Evolutionary conservation across 2,888 invertebrate species (phyloP).

Genomic region (Quadriops clusia): DNA sequence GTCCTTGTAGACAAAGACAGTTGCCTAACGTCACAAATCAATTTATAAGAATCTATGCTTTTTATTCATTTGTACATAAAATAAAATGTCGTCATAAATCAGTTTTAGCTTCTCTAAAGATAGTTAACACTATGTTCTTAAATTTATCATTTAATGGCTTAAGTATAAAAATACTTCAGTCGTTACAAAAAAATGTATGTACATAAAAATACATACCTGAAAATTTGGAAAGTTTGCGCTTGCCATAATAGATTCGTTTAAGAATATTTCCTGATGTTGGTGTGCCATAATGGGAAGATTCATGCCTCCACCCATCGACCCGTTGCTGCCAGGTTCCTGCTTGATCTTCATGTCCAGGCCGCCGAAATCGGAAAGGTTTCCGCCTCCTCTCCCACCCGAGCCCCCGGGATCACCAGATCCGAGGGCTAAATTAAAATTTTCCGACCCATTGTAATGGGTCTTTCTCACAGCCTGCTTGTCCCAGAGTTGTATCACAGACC

Average conservation of each 20-base stretch:
- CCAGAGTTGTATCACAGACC: conserved; percentile 78
- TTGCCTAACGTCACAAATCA: too few relatives aligned
- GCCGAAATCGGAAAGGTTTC: conserved; percentile 38
- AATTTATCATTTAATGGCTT: too few relatives aligned
- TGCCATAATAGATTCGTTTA: conserved; percentile 32
- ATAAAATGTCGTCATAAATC: too few relatives aligned
- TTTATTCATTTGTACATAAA: too few relatives aligned
- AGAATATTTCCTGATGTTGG: conserved; percentile 30
- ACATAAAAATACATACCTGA: too few relatives aligned
- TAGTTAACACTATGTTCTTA: too few relatives aligned
- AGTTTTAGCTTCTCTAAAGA: too few relatives aligned
- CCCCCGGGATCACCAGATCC: conserved; percentile 57
- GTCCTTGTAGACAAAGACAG: too few relatives aligned
- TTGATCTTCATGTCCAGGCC: conserved; percentile 31
- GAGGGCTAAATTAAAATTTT: conserved; percentile 55
- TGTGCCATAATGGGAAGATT: conserved; percentile 25
- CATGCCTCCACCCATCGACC: conserved; percentile 23
- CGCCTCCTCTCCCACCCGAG: conserved; percentile 32
- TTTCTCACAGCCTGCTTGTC: conserved; percentile 53
- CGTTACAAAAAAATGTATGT: too few relatives aligned
- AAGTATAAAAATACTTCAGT: too few relatives aligned
- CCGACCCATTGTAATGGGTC: conserved; percentile 35
- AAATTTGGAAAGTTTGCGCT: conserved; percentile 33
- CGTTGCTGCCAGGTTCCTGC: conserved; percentile 33
- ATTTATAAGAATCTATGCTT: too few relatives aligned